Evolutionary conservation across 1,140 invertebrate species (phyloP).

Genomic region (Caenorhabditis brenneri): DNA sequence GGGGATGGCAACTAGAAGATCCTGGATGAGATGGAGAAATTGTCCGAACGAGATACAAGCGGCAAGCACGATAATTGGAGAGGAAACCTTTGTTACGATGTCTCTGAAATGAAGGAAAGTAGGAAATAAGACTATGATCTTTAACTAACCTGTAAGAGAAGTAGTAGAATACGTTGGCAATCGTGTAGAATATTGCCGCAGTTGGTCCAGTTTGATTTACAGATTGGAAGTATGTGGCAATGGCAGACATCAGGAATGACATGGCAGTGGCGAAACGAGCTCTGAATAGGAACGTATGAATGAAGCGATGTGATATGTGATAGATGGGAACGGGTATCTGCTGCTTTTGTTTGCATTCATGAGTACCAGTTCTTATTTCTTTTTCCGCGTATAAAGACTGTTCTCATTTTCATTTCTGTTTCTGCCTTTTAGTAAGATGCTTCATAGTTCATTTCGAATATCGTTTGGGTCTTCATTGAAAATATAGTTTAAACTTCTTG

Average conservation of each 20-base stretch:
- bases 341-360: too few relatives aligned
- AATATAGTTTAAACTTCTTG: too few relatives aligned
- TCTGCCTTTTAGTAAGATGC: too few relatives aligned
- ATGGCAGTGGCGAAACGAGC: conserved; percentile 8
- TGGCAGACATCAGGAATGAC: conserved; percentile 22
- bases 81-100: neutral
- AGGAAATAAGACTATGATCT: neutral
- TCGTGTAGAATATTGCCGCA: neutral
- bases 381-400: too few relatives aligned
- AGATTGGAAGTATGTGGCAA: conserved; percentile 13
- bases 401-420: too few relatives aligned
- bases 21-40: conserved; percentile 13
- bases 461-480: too few relatives aligned
- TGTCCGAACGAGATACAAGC: neutral
- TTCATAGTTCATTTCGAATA: too few relatives aligned
- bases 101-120: neutral
- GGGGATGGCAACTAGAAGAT: conserved; percentile 24
- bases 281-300: neutral
- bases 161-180: conserved; percentile 20
- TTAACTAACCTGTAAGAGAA: conserved; percentile 9
- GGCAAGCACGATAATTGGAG: neutral
- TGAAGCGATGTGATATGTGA: too few relatives aligned
- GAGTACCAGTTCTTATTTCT: too few relatives aligned
- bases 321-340: too few relatives aligned
- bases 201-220: neutral